Conservation (phyloP, 2,888 invertebrate species). For the Lycia hirtaria region DNA sequence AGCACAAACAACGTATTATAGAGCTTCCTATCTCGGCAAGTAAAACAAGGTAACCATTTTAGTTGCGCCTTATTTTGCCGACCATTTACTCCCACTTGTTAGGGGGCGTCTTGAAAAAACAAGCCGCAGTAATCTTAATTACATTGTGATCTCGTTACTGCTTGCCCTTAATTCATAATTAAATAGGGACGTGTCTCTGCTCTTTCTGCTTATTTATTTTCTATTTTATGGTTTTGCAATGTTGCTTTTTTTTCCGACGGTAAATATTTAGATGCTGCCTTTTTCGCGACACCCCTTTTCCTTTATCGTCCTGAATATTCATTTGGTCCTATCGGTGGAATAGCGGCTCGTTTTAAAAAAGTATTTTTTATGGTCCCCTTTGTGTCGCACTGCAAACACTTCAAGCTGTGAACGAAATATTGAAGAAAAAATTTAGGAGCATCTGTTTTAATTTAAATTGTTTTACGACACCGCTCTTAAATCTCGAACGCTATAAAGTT, state of each 20-base stretch:
- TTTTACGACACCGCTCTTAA: constrained; percentile 31
- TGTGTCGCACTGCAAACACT: constrained; percentile 57
- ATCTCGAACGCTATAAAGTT: constrained; percentile 20
- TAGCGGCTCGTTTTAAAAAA: constrained; percentile 75
- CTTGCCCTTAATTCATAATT: constrained; percentile 83
- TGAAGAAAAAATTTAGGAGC: constrained; percentile 51
- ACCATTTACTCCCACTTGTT: constrained; percentile 74
- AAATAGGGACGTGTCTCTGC: constrained; percentile 79
- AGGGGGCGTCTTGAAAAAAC: constrained; percentile 70
- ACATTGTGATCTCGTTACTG: constrained; percentile 83
- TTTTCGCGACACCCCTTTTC: constrained; percentile 75
- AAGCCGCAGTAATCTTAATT: constrained; percentile 83
- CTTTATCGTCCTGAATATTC: constrained; percentile 80
- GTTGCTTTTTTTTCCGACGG: constrained; percentile 64
- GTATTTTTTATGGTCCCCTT: constrained; percentile 68
- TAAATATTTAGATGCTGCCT: constrained; percentile 68
- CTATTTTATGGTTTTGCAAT: constrained; percentile 79
- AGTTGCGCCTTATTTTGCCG: constrained; percentile 64
- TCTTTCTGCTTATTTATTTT: constrained; percentile 75
- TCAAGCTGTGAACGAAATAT: constrained; percentile 54
- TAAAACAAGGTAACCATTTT: constrained; percentile 58
- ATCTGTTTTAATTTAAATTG: constrained; percentile 50
- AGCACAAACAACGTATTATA: constrained; percentile 27
- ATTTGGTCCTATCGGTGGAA: constrained; percentile 78
- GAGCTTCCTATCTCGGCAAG: constrained; percentile 36